A percentile compares a stretch with the other conserved stretches of the same genome.
Conservation (phyloP, 2,113 vertebrate species). For the Microcebus lehilahytsara region DNA sequence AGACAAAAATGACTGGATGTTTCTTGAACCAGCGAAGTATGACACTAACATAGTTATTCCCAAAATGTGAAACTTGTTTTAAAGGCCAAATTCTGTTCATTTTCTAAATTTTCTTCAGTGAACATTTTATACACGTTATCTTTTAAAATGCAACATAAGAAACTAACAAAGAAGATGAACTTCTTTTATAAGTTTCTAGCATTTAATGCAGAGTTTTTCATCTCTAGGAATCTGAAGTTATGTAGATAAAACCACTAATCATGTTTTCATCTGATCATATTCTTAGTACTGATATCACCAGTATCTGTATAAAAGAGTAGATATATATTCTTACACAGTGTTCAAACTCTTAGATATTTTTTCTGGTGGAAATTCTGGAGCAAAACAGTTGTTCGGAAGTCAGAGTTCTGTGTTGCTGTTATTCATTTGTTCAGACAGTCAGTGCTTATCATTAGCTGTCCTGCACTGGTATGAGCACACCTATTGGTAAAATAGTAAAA, state of each 20-base stretch:
- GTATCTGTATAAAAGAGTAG: neutral
- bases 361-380: constrained; percentile 1
- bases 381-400: neutral
- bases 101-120: neutral
- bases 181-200: neutral
- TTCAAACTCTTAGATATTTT: neutral
- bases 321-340: neutral
- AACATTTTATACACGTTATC: neutral
- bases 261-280: neutral
- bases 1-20: neutral
- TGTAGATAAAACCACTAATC: neutral
- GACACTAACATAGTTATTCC: neutral
- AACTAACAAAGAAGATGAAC: neutral
- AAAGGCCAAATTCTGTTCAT: neutral
- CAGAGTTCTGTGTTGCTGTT: neutral
- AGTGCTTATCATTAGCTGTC: neutral
- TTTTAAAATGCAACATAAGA: neutral
- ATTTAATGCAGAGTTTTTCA: neutral
- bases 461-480: too few relatives aligned
- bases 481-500: neutral
- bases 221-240: neutral
- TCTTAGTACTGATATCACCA: neutral
- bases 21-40: neutral
- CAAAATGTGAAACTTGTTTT: neutral
- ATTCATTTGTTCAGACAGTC: neutral